Conservation (phyloP, 1,140 invertebrate genomes). For the Drosophila pectinifera region DNA sequence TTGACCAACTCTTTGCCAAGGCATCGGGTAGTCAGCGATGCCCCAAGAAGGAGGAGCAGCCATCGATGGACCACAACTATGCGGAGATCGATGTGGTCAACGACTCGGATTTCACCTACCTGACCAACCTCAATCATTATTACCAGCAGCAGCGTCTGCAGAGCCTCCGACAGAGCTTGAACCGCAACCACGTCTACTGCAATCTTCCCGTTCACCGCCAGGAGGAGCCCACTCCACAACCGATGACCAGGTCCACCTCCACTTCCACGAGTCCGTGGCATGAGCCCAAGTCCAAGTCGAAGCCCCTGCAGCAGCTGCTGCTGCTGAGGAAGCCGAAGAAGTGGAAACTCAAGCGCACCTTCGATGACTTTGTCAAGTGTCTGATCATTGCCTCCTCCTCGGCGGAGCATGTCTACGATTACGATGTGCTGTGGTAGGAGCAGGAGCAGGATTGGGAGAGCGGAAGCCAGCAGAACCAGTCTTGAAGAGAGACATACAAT, state of each 20-base stretch:
- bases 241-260: conserved; percentile 51
- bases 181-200: conserved; percentile 37
- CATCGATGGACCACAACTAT: conserved; percentile 60
- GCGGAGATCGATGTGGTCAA: conserved; percentile 82
- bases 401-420: conserved; percentile 73
- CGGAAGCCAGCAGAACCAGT: neutral
- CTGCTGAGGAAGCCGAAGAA: conserved; percentile 58
- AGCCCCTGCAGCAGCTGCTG: conserved; percentile 44
- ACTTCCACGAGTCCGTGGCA: conserved; percentile 70
- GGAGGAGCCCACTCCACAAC: conserved; percentile 2
- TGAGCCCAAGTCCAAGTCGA: conserved; percentile 37
- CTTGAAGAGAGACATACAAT: neutral
- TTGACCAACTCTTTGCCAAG: conserved; percentile 80
- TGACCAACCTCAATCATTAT: conserved; percentile 80
- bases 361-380: conserved; percentile 73
- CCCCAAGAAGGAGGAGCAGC: conserved; percentile 21
- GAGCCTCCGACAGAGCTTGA: conserved; percentile 35
- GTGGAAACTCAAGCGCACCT: conserved; percentile 61
- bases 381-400: conserved; percentile 71
- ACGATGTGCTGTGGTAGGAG: conserved; percentile 71
- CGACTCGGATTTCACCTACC: conserved; percentile 70
- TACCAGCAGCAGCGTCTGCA: conserved; percentile 71
- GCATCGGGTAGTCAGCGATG: conserved; percentile 32
- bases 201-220: conserved; percentile 36
- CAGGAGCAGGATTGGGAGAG: conserved; percentile 21